Evolutionary conservation across 2,113 vertebrate species (phyloP).

Genomic region (Gnathonemus echidnorhynchus): DNA sequence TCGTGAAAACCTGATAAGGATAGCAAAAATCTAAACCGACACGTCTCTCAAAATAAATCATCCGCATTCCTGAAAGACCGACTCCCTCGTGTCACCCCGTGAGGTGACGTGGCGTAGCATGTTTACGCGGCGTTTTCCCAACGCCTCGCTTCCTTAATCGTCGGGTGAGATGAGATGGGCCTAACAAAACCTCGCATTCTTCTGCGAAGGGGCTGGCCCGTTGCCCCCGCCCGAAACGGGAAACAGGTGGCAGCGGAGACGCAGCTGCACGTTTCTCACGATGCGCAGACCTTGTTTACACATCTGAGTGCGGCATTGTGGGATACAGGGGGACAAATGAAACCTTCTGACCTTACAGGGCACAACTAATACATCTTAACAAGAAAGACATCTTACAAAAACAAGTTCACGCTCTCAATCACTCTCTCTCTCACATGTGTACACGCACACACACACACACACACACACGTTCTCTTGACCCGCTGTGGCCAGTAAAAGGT

Average conservation of each 20-base stretch:
- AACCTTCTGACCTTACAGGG: neutral
- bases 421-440: too few relatives aligned
- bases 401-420: neutral
- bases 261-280: neutral
- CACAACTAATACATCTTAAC: neutral
- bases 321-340: neutral
- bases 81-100: neutral
- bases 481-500: constrained; percentile 21
- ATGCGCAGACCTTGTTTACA: neutral
- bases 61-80: neutral
- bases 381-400: neutral
- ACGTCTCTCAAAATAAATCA: constrained; percentile 10
- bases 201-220: neutral
- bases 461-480: constrained; percentile 18
- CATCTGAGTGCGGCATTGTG: neutral
- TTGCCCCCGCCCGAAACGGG: neutral
- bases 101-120: neutral
- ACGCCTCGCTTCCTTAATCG: neutral
- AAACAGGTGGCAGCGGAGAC: neutral
- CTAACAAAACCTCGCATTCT: neutral
- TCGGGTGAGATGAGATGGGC: neutral
- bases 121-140: neutral
- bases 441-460: neutral
- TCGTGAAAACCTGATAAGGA: constrained; percentile 8
- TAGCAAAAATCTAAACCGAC: neutral